phyloP scores from a whole-genome alignment of 2,888 invertebrate species.

The Trachelus iudaicus region DNA sequence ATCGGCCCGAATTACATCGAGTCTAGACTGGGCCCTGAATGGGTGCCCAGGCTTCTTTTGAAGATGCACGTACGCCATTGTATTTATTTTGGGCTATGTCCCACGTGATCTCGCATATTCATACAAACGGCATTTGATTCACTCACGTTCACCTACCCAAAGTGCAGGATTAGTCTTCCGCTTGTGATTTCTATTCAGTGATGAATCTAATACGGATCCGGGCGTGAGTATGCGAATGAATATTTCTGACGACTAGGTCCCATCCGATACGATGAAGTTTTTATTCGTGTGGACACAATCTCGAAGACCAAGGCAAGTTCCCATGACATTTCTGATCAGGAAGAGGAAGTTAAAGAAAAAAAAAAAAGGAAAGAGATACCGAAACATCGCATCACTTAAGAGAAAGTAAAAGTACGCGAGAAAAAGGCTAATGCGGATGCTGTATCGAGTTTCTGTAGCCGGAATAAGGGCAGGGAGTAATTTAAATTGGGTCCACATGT shows the following conservation, averaged over 20 bases:
- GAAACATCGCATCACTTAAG: neutral
- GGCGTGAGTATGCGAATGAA: constrained; percentile 53
- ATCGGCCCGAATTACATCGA: constrained; percentile 6
- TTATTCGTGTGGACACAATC: neutral
- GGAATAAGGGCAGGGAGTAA: neutral
- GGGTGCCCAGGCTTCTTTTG: neutral
- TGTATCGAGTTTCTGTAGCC: neutral
- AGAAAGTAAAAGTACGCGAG: neutral
- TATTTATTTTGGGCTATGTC: constrained; percentile 31
- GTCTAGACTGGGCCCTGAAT: constrained; percentile 10
- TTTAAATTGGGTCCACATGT: neutral
- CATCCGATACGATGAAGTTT: constrained; percentile 14
- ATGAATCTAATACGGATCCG: constrained; percentile 38
- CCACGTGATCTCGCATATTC: constrained; percentile 52
- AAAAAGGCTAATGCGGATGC: neutral
- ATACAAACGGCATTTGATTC: neutral
- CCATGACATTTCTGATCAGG: neutral
- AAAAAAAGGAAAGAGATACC: neutral
- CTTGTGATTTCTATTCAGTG: constrained; percentile 33
- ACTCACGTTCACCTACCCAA: neutral
- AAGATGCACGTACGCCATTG: neutral
- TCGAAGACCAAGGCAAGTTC: neutral
- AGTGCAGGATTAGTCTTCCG: constrained; percentile 42
- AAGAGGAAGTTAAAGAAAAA: neutral
- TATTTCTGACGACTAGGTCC: constrained; percentile 21